These are phyloP conservation scores for Phalacrocorax pelagicus DNA, from an alignment of 2,113 vertebrate species.

Conservation along the genomic window DNA sequence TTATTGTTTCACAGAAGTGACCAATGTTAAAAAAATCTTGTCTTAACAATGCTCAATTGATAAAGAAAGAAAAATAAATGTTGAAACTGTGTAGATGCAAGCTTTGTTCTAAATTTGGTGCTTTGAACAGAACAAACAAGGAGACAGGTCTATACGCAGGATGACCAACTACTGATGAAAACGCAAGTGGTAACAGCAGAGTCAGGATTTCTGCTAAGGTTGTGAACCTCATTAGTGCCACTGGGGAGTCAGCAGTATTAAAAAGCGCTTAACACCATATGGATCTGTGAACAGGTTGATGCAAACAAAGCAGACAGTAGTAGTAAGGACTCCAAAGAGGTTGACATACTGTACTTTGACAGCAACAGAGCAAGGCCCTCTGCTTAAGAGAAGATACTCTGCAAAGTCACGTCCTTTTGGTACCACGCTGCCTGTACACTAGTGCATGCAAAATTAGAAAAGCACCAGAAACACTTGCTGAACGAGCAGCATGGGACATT, in stretches of 20 bases:
- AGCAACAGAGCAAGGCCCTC: not conserved
- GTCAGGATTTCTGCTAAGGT: not conserved
- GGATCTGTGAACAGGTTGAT: not conserved
- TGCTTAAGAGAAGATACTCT: not conserved
- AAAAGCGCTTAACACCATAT: not conserved
- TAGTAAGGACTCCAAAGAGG: not conserved
- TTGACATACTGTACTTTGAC: not conserved
- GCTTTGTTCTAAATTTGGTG: not conserved
- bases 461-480: not conserved
- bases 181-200: not conserved
- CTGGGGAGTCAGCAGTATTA: not conserved
- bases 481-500: not conserved
- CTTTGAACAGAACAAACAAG: not conserved
- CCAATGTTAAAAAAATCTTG: not conserved
- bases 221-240: not conserved
- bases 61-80: not conserved
- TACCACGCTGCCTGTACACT: not conserved
- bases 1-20: not conserved
- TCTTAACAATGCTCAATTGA: not conserved
- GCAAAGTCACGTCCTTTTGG: not conserved
- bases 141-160: fast-evolving
- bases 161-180: not conserved
- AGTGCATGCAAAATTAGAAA: not conserved
- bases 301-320: not conserved
- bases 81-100: not conserved